Conservation (phyloP, 2,888 invertebrate species). For the Drosophila emarginata region DNA sequence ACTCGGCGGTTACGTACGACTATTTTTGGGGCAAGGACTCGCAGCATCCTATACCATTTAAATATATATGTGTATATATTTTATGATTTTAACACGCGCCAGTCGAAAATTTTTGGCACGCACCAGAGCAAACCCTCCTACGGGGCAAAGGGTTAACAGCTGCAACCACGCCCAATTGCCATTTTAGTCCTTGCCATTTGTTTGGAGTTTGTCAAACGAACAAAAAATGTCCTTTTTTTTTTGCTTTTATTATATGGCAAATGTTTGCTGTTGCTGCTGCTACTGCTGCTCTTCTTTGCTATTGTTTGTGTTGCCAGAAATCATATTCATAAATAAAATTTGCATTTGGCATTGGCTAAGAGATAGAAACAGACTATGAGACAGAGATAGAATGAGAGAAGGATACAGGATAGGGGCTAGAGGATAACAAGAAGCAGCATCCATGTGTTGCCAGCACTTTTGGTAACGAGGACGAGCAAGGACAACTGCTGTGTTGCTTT, state of each 20-base stretch:
- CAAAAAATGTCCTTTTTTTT: conserved; percentile 16
- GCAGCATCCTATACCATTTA: not conserved
- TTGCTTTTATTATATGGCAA: conserved; percentile 62
- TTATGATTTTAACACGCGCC: conserved; percentile 73
- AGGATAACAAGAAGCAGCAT: conserved; percentile 23
- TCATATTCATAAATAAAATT: conserved; percentile 78
- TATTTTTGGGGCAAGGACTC: conserved; percentile 15
- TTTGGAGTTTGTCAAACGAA: conserved; percentile 73
- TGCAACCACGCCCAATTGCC: conserved; percentile 63
- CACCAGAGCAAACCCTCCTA: conserved; percentile 38
- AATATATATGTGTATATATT: conserved; percentile 39
- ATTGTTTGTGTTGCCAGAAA: conserved; percentile 77
- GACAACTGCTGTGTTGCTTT: conserved; percentile 57
- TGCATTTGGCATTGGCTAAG: conserved; percentile 65
- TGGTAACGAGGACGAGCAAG: conserved; percentile 61
- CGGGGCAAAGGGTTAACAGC: conserved; percentile 66
- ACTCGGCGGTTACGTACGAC: conserved; percentile 52
- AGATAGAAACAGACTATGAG: conserved; percentile 10
- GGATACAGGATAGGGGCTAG: conserved; percentile 22
- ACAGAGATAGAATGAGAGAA: conserved; percentile 25
- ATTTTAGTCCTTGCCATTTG: conserved; percentile 53
- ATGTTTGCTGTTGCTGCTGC: conserved; percentile 25
- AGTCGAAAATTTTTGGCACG: conserved; percentile 72
- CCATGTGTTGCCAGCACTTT: conserved; percentile 63
- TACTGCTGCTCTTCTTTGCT: conserved; percentile 33